Conservation (phyloP, 2,797 vertebrate genomes). For the Kryptopterus vitreolus region DNA sequence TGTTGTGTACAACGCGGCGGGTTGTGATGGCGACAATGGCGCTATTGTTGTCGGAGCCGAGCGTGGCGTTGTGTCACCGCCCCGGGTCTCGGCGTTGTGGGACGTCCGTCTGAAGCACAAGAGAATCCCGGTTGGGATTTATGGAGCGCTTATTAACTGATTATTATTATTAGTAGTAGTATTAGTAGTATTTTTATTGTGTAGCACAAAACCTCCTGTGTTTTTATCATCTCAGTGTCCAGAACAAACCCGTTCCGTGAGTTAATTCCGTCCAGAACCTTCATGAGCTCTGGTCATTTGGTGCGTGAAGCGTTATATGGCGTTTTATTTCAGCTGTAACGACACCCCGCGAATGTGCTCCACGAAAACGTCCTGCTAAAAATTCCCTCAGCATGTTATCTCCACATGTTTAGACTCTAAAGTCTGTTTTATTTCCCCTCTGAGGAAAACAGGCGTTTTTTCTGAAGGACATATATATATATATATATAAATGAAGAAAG, state of each 20-base stretch:
- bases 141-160: not conserved
- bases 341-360: no score
- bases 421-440: not conserved
- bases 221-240: not conserved
- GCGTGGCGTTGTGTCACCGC: not conserved
- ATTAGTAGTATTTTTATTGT: no score
- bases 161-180: no score
- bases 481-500: not conserved
- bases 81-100: slow-evolving; percentile 9
- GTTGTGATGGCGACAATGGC: slow-evolving; percentile 32
- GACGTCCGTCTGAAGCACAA: slow-evolving; percentile 12
- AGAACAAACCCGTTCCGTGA: no score
- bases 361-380: not conserved
- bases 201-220: not conserved
- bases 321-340: no score
- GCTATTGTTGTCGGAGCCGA: slow-evolving; percentile 24
- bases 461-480: slow-evolving; percentile 11
- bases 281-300: not conserved
- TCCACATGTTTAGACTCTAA: slow-evolving; percentile 11
- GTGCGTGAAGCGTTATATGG: not conserved
- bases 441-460: not conserved
- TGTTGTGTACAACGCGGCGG: not conserved
- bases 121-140: not conserved
- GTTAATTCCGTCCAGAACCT: no score
- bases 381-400: not conserved